Evolutionary conservation across 2,113 vertebrate species (phyloP).

Genomic region (Macroglossus sobrinus): DNA sequence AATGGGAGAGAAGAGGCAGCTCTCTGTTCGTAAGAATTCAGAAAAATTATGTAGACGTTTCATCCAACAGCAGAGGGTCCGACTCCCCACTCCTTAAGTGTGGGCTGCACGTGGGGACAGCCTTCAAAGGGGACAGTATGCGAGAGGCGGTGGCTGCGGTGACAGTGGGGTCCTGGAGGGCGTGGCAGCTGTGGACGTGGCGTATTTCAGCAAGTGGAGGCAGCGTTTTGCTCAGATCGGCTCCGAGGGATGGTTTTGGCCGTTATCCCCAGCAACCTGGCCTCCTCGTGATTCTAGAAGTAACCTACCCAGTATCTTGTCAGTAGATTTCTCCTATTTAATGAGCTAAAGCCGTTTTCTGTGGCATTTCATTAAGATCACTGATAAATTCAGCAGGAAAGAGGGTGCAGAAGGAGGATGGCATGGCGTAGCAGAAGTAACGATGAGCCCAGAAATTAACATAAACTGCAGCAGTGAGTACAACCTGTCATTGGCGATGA

Average conservation of each 20-base stretch:
- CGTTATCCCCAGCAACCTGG: background rate
- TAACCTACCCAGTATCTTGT: background rate
- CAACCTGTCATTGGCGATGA: background rate
- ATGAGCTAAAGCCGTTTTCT: background rate
- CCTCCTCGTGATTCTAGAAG: background rate
- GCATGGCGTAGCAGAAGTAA: accelerated
- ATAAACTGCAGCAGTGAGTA: background rate
- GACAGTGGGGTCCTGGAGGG: accelerated
- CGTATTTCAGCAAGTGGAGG: accelerated
- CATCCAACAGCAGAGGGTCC: accelerated
- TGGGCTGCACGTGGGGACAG: accelerated
- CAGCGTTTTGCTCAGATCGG: accelerated
- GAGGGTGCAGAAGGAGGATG: background rate
- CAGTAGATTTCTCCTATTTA: background rate
- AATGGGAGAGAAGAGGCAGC: background rate
- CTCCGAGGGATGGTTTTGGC: background rate
- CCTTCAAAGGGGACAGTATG: accelerated
- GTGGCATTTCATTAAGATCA: background rate
- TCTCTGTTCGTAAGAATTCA: background rate
- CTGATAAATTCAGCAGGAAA: background rate
- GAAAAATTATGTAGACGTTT: accelerated
- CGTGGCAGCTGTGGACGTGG: accelerated
- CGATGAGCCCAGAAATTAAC: background rate
- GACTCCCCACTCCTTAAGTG: accelerated
- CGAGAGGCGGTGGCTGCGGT: accelerated